Conservation (phyloP, 2,888 invertebrate genomes). For the Noctuana brunneofusca region DNA sequence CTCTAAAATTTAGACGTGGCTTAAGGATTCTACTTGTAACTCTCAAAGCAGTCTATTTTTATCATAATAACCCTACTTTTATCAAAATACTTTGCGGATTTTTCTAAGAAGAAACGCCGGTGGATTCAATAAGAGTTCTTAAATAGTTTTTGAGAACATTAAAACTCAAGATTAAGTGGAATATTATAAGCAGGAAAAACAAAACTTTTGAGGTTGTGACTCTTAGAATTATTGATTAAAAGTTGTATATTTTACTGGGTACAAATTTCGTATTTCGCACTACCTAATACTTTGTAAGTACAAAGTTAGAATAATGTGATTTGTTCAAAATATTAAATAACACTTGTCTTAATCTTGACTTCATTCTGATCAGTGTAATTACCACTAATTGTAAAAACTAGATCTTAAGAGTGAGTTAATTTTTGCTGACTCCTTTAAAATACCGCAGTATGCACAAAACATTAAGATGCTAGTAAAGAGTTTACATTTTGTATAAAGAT, state of each 20-base stretch:
- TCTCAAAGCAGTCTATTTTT: not conserved
- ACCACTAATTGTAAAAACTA: no score
- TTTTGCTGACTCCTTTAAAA: not conserved
- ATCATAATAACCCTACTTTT: not conserved
- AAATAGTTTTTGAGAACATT: conserved; percentile 25
- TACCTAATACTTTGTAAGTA: no score
- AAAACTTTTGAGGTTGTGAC: conserved; percentile 16
- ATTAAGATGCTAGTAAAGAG: conserved; percentile 7
- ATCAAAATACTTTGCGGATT: not conserved
- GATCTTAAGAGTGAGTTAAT: no score
- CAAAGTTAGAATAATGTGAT: no score
- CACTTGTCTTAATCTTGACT: no score
- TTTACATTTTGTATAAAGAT: conserved; percentile 15
- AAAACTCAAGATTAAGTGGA: conserved; percentile 9
- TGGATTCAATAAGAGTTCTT: conserved; percentile 5
- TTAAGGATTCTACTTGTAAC: not conserved
- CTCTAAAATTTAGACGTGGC: not conserved
- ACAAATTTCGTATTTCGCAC: not conserved
- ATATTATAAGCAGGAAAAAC: conserved; percentile 26
- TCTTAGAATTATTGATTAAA: not conserved
- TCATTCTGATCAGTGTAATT: no score
- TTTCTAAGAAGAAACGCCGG: conserved; percentile 1
- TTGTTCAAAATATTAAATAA: no score
- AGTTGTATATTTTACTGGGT: conserved; percentile 12
- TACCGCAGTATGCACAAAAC: not conserved